Conservation (phyloP, 2,888 invertebrate species). For the Osedax fenrisi region DNA sequence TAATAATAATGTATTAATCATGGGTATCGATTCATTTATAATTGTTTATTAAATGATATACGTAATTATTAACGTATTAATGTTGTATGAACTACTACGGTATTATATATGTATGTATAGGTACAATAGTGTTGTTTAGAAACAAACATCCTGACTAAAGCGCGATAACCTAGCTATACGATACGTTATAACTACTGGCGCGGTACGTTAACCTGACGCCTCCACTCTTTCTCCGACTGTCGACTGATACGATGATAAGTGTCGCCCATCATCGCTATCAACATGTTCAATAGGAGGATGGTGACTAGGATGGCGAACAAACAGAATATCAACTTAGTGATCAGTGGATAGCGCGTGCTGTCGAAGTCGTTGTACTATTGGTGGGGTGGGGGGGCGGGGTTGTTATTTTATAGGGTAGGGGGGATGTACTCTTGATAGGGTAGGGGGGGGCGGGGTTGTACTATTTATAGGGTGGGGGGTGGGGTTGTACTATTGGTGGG, state of each 20-base stretch:
- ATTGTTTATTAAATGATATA: too few relatives aligned
- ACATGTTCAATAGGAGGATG: constrained; percentile 83
- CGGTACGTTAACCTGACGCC: constrained; percentile 55
- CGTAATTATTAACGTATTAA: too few relatives aligned
- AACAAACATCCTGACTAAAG: too few relatives aligned
- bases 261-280: constrained; percentile 99
- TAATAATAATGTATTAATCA: too few relatives aligned
- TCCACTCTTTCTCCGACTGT: constrained; percentile 96
- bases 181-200: too few relatives aligned
- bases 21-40: too few relatives aligned
- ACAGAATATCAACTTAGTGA: constrained; percentile 89
- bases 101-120: too few relatives aligned
- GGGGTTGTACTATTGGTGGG: too few relatives aligned
- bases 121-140: too few relatives aligned
- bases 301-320: constrained; percentile 96
- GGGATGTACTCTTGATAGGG: not conserved
- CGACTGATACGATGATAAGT: constrained; percentile 94
- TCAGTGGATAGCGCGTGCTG: constrained; percentile 74
- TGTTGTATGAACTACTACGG: too few relatives aligned
- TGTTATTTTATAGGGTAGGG: not conserved
- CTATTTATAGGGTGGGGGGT: too few relatives aligned
- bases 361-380: constrained; percentile 84
- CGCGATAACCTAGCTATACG: too few relatives aligned
- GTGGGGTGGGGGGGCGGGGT: not conserved
- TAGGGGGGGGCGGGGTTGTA: not conserved